These are phyloP conservation scores for Cheilosia pagana DNA, from an alignment of 2,888 invertebrate genomes.

Conservation along the genomic window DNA sequence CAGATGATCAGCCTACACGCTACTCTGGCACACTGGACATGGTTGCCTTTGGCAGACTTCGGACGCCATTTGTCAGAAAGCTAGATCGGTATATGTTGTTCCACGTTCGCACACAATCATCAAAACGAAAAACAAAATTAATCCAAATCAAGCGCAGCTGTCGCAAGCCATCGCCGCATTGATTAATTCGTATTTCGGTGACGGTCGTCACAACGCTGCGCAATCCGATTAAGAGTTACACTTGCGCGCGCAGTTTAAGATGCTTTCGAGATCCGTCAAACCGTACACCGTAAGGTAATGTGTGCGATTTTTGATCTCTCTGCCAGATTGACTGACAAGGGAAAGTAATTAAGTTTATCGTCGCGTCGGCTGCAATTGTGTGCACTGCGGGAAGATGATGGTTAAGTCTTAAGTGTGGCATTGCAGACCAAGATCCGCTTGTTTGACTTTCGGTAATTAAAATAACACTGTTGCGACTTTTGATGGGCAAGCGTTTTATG, in stretches of 20 bases:
- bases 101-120: conserved; percentile 42
- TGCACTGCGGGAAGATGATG: conserved; percentile 64
- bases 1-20: conserved; percentile 60
- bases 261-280: conserved; percentile 45
- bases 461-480: conserved; percentile 63
- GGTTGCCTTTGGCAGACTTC: conserved; percentile 49
- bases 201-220: conserved; percentile 52
- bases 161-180: conserved; percentile 66
- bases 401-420: conserved; percentile 38
- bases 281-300: conserved; percentile 50
- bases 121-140: conserved; percentile 37
- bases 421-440: conserved; percentile 69
- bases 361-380: conserved; percentile 64
- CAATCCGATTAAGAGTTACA: conserved; percentile 53
- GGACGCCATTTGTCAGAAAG: conserved; percentile 51
- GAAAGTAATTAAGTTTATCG: conserved; percentile 73
- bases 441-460: conserved; percentile 75
- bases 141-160: conserved; percentile 63
- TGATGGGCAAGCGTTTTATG: conserved; percentile 56
- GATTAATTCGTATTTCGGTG: conserved; percentile 71
- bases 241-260: conserved; percentile 41
- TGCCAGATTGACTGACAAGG: conserved; percentile 71
- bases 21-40: conserved; percentile 44
- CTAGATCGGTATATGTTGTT: background rate
- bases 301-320: conserved; percentile 71